Conservation (phyloP, 2,888 invertebrate genomes). For the Conus canariensis region DNA sequence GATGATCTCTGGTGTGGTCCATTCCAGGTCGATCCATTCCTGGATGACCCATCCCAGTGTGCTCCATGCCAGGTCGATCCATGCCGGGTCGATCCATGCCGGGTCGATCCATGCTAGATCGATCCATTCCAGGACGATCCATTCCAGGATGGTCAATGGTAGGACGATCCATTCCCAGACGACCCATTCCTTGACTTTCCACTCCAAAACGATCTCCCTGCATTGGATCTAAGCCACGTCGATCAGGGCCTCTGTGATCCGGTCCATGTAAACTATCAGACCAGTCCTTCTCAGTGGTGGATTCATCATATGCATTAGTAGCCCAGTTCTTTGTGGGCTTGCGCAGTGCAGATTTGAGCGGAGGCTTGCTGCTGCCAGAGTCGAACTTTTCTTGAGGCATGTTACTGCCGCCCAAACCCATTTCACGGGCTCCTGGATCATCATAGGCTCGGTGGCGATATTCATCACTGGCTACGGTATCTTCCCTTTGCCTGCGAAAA, state of each 20-base stretch:
- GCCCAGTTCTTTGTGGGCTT: not conserved
- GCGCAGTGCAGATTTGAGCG: not conserved
- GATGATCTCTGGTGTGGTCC: not conserved
- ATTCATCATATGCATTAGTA: not conserved
- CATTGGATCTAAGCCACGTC: not conserved
- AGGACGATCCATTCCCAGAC: not conserved
- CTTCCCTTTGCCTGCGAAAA: not conserved
- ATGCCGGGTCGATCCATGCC: not conserved
- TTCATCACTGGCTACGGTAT: no score
- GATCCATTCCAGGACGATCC: conserved; percentile 7
- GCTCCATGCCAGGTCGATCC: not conserved
- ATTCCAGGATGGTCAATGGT: not conserved
- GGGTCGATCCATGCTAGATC: not conserved
- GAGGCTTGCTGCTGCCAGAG: not conserved
- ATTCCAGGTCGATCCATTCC: not conserved
- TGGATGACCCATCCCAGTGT: not conserved
- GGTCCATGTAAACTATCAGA: not conserved
- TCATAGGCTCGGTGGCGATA: not conserved
- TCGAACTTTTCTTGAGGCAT: not conserved
- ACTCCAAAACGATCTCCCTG: not conserved
- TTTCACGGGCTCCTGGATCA: not conserved
- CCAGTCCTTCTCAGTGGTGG: no score
- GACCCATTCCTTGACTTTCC: not conserved
- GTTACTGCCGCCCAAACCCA: not conserved
- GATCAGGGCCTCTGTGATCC: not conserved